Percentiles rank a stretch among this genome's conserved stretches.
Conservation (phyloP, 2,113 vertebrate genomes). For the Proteles cristata region DNA sequence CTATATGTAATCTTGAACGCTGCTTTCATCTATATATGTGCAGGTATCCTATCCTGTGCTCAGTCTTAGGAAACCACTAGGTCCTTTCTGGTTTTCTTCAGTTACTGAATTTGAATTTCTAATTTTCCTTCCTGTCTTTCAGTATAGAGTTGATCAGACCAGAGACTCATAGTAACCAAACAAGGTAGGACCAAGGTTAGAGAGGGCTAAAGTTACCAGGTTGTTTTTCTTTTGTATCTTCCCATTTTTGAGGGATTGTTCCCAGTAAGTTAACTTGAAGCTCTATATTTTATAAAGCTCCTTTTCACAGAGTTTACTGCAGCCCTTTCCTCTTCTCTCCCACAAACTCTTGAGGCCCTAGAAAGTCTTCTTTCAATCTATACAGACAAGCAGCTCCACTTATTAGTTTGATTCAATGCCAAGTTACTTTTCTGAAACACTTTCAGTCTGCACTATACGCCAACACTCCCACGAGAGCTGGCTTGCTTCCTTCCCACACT, state of each 20-base stretch:
- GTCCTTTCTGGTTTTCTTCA: background rate
- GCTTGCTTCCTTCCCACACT: slow-evolving; percentile 74
- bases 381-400: slow-evolving; percentile 72
- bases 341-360: slow-evolving; percentile 66
- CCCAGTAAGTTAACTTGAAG: background rate
- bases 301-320: slow-evolving; percentile 39
- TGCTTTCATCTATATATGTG: background rate
- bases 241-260: background rate
- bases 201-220: background rate
- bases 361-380: slow-evolving; percentile 72
- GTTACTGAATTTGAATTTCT: slow-evolving; percentile 16
- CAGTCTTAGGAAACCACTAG: background rate
- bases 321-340: slow-evolving; percentile 34
- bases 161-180: slow-evolving; percentile 50
- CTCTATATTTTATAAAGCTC: slow-evolving; percentile 9
- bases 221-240: background rate
- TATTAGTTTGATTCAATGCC: slow-evolving; percentile 77
- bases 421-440: slow-evolving; percentile 78
- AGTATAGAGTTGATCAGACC: slow-evolving; percentile 59
- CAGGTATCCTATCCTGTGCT: background rate
- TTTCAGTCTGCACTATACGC: slow-evolving; percentile 71
- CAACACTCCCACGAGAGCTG: slow-evolving; percentile 73
- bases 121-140: background rate
- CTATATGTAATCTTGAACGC: background rate
- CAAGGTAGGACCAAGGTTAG: background rate